Base-by-base conservation (phyloP, 2,113 vertebrate genomes). In the Oceanodroma tethys region DNA sequence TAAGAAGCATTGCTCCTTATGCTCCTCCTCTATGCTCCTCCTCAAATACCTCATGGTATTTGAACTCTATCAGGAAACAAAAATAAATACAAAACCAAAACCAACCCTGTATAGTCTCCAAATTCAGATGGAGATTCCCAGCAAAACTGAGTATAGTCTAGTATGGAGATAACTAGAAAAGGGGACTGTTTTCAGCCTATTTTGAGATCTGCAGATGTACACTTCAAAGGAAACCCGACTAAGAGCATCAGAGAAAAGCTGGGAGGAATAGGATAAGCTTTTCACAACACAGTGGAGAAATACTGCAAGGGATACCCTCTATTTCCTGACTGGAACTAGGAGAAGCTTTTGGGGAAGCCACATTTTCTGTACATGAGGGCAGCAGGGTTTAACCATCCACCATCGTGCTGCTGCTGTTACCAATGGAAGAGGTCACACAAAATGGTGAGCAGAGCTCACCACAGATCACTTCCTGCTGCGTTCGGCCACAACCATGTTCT, bases 381-480 rank as follows among this genome's bases (percentile, higher is more conserved):
- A 86, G 10, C 12, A 1, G 0, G 6, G 14, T 87, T 53, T 85
- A 32, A 42, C 29, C 8, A 13, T 16, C 20, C 20, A 52, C 11
- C 5, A 10, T 50, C 2, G 1, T 48, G 47, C 23, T 71, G 12
- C 13, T 58, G 26, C n/a, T 72, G 60, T 66, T 71, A 42, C 7
- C 9, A n/a, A 3, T 22, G 21, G 20, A 71, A 76, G 3, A 30
- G 34, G 21, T 86, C 26, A 25, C 7, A 14, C 6, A 66, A 66
- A 78, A n/a, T 7, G 16, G 36, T 5, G 9, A 36, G 7, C 40
- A 71, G 48, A 81, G 6, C 7, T 68, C n/a, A 34, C 20, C 9
- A 27, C 0, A 2, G 2, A 2, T 55, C 7, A 6, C 18, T 74
- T 81, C 42, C 45, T 92, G 25, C 11, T 53, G 10, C 2, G 1